These are phyloP conservation scores for Thalassarche chlororhynchos DNA, from an alignment of 2,113 vertebrate genomes.

Conservation along the genomic window DNA sequence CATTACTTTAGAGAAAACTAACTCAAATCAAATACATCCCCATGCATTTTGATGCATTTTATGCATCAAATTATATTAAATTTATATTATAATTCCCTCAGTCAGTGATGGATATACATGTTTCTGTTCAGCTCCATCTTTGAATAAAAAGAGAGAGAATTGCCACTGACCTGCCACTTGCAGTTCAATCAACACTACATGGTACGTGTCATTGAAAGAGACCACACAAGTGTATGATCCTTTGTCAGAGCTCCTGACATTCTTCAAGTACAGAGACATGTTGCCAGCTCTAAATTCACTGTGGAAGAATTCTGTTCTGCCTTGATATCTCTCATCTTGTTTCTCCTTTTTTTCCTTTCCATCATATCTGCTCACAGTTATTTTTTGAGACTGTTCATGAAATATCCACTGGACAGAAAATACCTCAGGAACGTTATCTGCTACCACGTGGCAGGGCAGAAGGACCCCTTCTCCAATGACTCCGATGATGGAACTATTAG, in stretches of 20 bases:
- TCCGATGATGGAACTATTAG: neutral
- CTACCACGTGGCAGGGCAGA: neutral
- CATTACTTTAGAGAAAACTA: neutral
- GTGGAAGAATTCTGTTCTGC: neutral
- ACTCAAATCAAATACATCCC: neutral
- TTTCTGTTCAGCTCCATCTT: neutral
- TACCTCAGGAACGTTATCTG: neutral
- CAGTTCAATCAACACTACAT: neutral
- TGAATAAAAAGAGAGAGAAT: neutral
- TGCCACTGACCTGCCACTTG: neutral
- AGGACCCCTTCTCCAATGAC: neutral
- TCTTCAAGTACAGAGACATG: neutral
- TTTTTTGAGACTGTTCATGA: neutral
- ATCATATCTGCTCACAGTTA: neutral
- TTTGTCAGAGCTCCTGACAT: neutral
- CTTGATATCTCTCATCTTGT: neutral
- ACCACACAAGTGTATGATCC: neutral
- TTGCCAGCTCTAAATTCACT: neutral
- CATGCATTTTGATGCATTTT: neutral
- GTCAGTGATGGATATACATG: too few relatives aligned
- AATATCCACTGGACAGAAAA: neutral
- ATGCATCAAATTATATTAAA: neutral
- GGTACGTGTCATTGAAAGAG: neutral
- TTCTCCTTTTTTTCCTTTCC: neutral
- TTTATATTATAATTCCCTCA: neutral